Evolutionary conservation across 2,888 invertebrate genomes (phyloP).

Genomic region (Matsumyia berberina): DNA sequence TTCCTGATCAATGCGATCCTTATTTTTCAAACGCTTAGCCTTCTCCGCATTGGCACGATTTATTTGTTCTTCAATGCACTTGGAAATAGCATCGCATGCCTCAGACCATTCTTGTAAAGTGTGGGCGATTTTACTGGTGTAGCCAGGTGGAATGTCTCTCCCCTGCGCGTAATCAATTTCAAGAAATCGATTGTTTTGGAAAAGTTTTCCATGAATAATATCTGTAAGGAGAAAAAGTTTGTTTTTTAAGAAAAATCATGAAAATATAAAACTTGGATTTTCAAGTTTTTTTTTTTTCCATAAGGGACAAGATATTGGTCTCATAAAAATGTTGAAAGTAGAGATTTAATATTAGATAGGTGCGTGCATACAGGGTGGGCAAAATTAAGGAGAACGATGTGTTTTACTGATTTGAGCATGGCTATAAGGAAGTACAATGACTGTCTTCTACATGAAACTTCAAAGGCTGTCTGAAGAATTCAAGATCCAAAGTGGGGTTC

Average conservation of each 20-base stretch:
- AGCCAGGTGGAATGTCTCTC: constrained; percentile 94
- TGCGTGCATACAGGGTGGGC: too few relatives aligned
- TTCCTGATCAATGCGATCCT: constrained; percentile 93
- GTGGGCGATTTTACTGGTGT: constrained; percentile 91
- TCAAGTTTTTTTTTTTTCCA: too few relatives aligned
- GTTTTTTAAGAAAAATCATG: constrained; percentile 45
- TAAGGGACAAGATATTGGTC: too few relatives aligned
- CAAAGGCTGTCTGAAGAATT: too few relatives aligned
- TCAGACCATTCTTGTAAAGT: constrained; percentile 95
- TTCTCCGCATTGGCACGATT: constrained; percentile 94
- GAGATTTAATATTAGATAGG: too few relatives aligned
- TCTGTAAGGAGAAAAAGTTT: constrained; percentile 85
- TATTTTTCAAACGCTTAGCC: constrained; percentile 91
- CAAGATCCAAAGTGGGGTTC: too few relatives aligned
- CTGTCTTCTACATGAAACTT: too few relatives aligned
- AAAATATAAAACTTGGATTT: too few relatives aligned
- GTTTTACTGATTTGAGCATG: too few relatives aligned
- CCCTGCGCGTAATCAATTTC: constrained; percentile 98
- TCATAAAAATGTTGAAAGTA: too few relatives aligned
- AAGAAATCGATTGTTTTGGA: constrained; percentile 96
- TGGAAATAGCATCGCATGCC: constrained; percentile 94
- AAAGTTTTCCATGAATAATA: constrained; percentile 97
- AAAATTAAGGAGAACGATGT: too few relatives aligned
- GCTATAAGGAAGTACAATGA: too few relatives aligned
- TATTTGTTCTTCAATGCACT: constrained; percentile 95